Evolutionary conservation across 1,140 invertebrate species (phyloP).

Genomic region (Steinernema khuongi): DNA sequence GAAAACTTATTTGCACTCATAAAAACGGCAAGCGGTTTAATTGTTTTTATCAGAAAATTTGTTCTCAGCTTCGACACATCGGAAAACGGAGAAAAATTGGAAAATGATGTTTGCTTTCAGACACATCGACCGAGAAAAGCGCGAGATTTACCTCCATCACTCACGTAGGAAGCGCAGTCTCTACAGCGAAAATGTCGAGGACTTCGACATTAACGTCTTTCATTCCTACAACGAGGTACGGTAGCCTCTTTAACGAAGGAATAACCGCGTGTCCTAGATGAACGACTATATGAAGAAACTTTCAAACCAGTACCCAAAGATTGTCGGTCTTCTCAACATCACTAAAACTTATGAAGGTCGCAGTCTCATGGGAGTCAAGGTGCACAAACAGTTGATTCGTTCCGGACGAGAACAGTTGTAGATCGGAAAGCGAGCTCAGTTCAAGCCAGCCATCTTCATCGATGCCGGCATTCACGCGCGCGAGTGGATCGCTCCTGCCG

Average conservation of each 20-base stretch:
- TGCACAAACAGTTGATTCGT: conserved; percentile 21
- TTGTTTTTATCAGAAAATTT: background rate
- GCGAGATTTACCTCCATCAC: background rate
- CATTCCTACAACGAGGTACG: conserved; percentile 43
- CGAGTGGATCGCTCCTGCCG: conserved; percentile 60
- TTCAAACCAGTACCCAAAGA: conserved; percentile 32
- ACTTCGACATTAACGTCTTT: conserved; percentile 42
- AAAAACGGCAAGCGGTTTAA: background rate
- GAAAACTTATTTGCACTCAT: too few relatives aligned
- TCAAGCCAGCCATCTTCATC: conserved; percentile 56
- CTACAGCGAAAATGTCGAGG: background rate
- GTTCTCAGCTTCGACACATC: background rate
- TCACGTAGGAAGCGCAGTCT: conserved; percentile 9
- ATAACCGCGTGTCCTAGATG: conserved; percentile 36
- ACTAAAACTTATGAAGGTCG: conserved; percentile 50
- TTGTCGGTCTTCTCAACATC: conserved; percentile 44
- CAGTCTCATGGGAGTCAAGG: conserved; percentile 45
- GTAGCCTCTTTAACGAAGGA: background rate
- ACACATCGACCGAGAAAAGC: conserved; percentile 25
- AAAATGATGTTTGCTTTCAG: too few relatives aligned
- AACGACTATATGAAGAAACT: conserved; percentile 42
- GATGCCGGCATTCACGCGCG: conserved; percentile 60
- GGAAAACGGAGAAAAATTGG: background rate
- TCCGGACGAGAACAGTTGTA: conserved; percentile 9
- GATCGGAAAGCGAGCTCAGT: conserved; percentile 13